Evolutionary conservation across 2,113 vertebrate species (phyloP), one percentile per base, ranked within the genome.

Genomic region (Muscicapa adusta): DNA sequence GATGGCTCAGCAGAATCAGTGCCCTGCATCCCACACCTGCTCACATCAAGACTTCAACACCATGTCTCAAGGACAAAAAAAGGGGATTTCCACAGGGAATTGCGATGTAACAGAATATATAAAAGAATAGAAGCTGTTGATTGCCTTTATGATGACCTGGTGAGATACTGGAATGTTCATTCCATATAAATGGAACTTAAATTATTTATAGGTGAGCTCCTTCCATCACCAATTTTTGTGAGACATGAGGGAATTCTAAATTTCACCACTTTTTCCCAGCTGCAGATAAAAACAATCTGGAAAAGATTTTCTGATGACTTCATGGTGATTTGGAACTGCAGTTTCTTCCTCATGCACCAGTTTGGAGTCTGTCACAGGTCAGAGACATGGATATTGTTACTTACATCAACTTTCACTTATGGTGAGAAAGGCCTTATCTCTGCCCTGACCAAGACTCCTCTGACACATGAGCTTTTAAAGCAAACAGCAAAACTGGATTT

Each of bases 1-100:
- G 83, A 63, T 86, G 88, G 14, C 85, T 95, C 94, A 95, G 95
- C 92, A 96, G 75, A 90, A 85, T 77, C 47, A 7, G 51, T 23
- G 85, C 68, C 68, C 51, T 91, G 78, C 82, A 60, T 80, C 79
- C 75, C 82, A 65, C 3, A 3, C 62, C 45, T 70, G 54, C 87
- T 78, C 18, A 2, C 76, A 47, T 74, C 65, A 47, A 85, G 47
- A 3, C 34, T 54, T 24, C 7, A 42, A 47, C 67, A 66, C 45
- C 10, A 4, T 0, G 0, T 53, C 85, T 88, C 71, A 54, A 57
- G 75, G 71, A 65, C 82, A 63, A 26, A 48, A 65, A 72, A 65
- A 17, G 33, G 17, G 36, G 26, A 40, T 58, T 95, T 85, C 83
- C 91, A 48, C 23, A 24, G 75, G 42, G 79, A 85, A 43, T 63